Percentiles rank a stretch among this genome's conserved stretches.
Evolutionary conservation across 2,888 invertebrate species (phyloP).

Genomic region (Cephus pygmeus): DNA sequence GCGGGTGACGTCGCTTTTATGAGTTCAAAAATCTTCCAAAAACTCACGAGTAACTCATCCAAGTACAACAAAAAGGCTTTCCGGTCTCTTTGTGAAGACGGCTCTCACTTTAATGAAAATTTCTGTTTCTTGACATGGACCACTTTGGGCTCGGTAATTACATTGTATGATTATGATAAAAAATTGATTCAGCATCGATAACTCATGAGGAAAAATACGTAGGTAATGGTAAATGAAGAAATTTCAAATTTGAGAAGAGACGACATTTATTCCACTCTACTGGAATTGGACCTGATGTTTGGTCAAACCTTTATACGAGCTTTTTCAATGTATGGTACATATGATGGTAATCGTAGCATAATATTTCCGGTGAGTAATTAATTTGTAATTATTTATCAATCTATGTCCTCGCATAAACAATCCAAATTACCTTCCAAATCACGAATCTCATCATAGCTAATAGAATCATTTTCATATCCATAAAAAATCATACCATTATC

Average conservation of each 20-base stretch:
- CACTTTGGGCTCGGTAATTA: slow-evolving; percentile 49
- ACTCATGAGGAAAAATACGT: slow-evolving; percentile 33
- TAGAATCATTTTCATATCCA: slow-evolving; percentile 30
- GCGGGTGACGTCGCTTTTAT: slow-evolving; percentile 84
- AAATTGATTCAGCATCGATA: not conserved
- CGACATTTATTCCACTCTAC: slow-evolving; percentile 78
- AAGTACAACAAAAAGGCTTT: slow-evolving; percentile 33
- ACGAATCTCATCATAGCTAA: slow-evolving; percentile 32
- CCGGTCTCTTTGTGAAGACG: slow-evolving; percentile 53
- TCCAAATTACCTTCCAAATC: slow-evolving; percentile 32
- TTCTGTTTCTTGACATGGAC: slow-evolving; percentile 57
- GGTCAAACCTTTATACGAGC: slow-evolving; percentile 74
- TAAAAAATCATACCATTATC: slow-evolving; percentile 40
- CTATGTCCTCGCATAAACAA: slow-evolving; percentile 22
- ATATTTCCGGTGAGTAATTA: slow-evolving; percentile 70
- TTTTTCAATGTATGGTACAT: slow-evolving; percentile 78
- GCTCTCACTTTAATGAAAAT: slow-evolving; percentile 24
- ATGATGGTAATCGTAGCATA: slow-evolving; percentile 73
- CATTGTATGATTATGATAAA: not conserved
- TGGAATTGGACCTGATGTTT: slow-evolving; percentile 77
- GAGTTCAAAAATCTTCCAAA: slow-evolving; percentile 69
- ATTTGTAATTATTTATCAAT: not conserved
- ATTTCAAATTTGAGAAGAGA: slow-evolving; percentile 70
- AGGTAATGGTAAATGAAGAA: slow-evolving; percentile 74
- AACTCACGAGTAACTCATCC: slow-evolving; percentile 64